Conservation (phyloP, 2,113 vertebrate species). For the Pleuronectes platessa region DNA sequence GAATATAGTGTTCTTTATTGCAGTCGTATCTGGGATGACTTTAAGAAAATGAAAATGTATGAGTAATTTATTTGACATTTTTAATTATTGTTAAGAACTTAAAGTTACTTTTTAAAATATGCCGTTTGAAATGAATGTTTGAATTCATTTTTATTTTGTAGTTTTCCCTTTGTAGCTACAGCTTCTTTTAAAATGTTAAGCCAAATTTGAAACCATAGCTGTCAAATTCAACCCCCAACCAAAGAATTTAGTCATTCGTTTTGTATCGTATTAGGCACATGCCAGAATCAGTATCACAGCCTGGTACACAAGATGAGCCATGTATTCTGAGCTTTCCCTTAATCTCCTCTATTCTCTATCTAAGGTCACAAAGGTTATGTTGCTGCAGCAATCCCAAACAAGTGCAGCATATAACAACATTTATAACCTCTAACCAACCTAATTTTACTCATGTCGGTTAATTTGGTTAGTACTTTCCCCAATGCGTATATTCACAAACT, state of each 20-base stretch:
- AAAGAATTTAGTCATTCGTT: background rate
- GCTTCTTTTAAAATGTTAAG: background rate
- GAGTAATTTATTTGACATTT: background rate
- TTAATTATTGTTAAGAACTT: background rate
- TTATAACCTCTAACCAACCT: too few species aligned
- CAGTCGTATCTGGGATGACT: background rate
- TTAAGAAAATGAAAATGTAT: background rate
- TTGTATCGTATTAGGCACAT: background rate
- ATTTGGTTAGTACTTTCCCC: too few species aligned
- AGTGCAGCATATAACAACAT: background rate
- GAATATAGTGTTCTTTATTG: background rate
- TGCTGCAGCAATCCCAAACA: conserved; percentile 56
- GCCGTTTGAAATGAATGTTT: background rate
- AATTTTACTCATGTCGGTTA: too few species aligned
- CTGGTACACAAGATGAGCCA: conserved; percentile 14
- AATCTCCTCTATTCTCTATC: conserved; percentile 24
- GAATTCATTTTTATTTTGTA: background rate
- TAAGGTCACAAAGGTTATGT: conserved; percentile 49
- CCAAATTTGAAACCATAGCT: background rate
- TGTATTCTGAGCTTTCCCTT: conserved; percentile 46
- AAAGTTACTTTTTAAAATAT: background rate
- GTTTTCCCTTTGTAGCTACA: background rate
- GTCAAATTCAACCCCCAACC: background rate
- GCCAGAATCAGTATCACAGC: conserved; percentile 25
- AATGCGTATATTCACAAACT: too few species aligned